Percentiles rank a stretch among this genome's conserved stretches.
Conservation (phyloP, 2,888 invertebrate genomes). For the Agriopis leucophaearia region DNA sequence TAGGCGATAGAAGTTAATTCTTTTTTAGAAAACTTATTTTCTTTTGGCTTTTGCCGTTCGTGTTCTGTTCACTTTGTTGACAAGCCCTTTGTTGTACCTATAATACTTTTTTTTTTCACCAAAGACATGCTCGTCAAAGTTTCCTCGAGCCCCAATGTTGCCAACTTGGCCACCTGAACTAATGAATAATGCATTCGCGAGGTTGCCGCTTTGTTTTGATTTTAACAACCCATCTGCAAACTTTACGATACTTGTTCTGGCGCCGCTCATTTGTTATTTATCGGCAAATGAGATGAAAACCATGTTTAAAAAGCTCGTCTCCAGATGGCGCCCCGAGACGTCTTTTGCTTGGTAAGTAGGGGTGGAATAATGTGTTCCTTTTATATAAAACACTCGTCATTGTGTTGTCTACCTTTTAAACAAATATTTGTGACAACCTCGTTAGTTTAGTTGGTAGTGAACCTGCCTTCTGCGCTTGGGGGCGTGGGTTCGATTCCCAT, state of each 20-base stretch:
- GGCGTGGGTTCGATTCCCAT: too few species aligned
- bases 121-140: constrained; percentile 3
- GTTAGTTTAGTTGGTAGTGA: too few species aligned
- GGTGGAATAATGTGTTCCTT: not conserved
- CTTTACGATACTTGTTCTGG: constrained; percentile 34
- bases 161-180: constrained; percentile 38
- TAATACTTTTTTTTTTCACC: not conserved
- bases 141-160: constrained; percentile 24
- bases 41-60: too few species aligned
- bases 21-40: too few species aligned
- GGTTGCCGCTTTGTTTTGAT: constrained; percentile 42
- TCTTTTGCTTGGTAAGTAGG: constrained; percentile 12
- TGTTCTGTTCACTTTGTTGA: not conserved
- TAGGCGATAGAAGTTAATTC: too few species aligned
- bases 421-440: too few species aligned
- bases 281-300: constrained; percentile 41
- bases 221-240: constrained; percentile 39
- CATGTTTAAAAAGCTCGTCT: constrained; percentile 28
- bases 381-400: not conserved
- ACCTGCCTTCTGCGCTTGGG: too few species aligned
- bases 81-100: not conserved
- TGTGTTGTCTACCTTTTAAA: not conserved
- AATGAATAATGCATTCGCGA: constrained; percentile 45
- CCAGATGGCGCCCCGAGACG: constrained; percentile 12
- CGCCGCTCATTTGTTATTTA: constrained; percentile 42